These are phyloP conservation scores for Cremastinae sp. DNA, from an alignment of 2,888 invertebrate genomes.

Conservation along the genomic window DNA sequence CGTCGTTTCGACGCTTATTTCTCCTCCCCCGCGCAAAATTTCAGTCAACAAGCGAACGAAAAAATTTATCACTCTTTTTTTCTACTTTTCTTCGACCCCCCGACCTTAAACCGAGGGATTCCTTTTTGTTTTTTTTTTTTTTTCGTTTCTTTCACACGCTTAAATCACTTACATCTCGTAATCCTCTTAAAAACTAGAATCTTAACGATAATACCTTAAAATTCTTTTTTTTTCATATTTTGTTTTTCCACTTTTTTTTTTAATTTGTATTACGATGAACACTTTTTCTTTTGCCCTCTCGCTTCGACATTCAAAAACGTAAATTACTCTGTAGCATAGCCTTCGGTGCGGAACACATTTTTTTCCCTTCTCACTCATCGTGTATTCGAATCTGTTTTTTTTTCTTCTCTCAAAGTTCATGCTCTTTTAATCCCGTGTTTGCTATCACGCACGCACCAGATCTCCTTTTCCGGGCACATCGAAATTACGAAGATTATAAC, in stretches of 20 bases:
- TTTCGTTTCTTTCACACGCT: constrained; percentile 25
- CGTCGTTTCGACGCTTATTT: not conserved
- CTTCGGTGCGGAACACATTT: constrained; percentile 32
- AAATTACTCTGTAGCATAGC: constrained; percentile 53
- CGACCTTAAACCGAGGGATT: constrained; percentile 2
- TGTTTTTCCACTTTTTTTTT: constrained; percentile 46
- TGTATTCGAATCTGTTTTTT: constrained; percentile 22
- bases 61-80: constrained; percentile 45
- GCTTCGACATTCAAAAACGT: constrained; percentile 67
- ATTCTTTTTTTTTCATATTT: constrained; percentile 50
- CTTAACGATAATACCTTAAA: constrained; percentile 37
- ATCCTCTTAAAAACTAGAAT: constrained; percentile 45
- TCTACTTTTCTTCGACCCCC: constrained; percentile 21
- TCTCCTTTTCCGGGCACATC: constrained; percentile 8
- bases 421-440: constrained; percentile 18
- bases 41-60: constrained; percentile 15
- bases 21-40: constrained; percentile 22
- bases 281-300: constrained; percentile 55
- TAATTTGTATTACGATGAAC: constrained; percentile 48
- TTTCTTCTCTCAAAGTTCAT: constrained; percentile 8
- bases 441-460: constrained; percentile 18
- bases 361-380: constrained; percentile 3
- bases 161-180: constrained; percentile 47
- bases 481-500: constrained; percentile 32
- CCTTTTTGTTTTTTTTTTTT: constrained; percentile 31